Evolutionary conservation across 2,113 vertebrate genomes (phyloP), one percentile per base, ranked within the genome.

Genomic region (Xiphophorus maculatus): DNA sequence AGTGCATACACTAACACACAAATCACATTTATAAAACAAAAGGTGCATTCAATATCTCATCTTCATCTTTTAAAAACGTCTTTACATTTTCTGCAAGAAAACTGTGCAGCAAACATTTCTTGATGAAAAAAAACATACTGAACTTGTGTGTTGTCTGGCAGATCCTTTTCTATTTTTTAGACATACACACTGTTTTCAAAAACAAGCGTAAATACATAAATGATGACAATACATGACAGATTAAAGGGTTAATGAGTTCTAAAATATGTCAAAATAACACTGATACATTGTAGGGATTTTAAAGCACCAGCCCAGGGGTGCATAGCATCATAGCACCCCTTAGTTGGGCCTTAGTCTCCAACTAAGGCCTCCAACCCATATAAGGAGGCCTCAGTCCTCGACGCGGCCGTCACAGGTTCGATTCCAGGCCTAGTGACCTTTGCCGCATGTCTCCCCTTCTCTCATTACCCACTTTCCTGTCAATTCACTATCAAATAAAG

Each of bases 1-100:
- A 66, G 9, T 27, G 0, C 61, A 73, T 0, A 58, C 29, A 54
- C 0, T 63, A 65, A 58, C 3, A 69, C 25, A 48, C 44, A 70
- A 27, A 40, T 71, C 66, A n/a, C 71, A 69, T 10, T 66, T 82
- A 48, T 27, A 73, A 66, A 58, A 32, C 66, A 67, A 66, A 58
- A 73, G 1, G 30, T 14, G n/a, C 30, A 27, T 28, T 42, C 40
- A 66, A 8, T 27, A 28, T 28, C 4, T 30, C 22, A 12, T 65
- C 33, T 35, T 13, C 1, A 5, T 66, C 33, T n/a, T 66, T 35
- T 1, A 65, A 65, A 25, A 35, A 37, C 10, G 0, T 37, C 35
- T 66, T 27, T 66, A 66, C 9, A 30, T 68, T 22, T 11, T 48
- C 44, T 32, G 28, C 29, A 9, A 0, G 32, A 48, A 51, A 22